Base-by-base conservation (phyloP, 2,113 vertebrate species). In the Bostrychus sinensis region DNA sequence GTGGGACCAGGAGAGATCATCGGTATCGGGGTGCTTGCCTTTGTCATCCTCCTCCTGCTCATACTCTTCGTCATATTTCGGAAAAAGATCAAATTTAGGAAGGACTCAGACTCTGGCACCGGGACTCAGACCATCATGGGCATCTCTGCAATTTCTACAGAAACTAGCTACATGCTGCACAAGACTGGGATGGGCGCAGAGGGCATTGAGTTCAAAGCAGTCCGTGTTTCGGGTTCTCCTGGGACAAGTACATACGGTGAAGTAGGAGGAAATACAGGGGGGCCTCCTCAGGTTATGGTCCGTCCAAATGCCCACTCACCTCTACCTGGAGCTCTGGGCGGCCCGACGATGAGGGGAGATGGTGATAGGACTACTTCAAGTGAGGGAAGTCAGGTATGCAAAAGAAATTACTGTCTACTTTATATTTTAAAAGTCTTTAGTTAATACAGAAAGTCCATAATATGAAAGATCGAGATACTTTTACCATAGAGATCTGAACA, bases 1-100 rank as follows among this genome's bases (percentile, higher is more conserved):
- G 87, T 99, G 0, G 97, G 97, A 42, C 96, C 95, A 14, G 96
- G 95, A 75, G 96, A 99, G 77, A 90, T 99, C 20, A 95, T 98
- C 36, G 96, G 97, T 57, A 96, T 99, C 19, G 94, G 94, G 0
- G 95, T 93, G 28, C 94, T 98, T 3, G 90, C 93, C 23, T 94
- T 95, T 43, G 91, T 96, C 84, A 94, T 98, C 80, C 83, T 97
- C 34, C 32, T 93, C 48, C 89, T 99, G 46, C 88, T 98, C 0
- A 3, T 94, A 53, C 90, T 99, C 37, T 95, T 98, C 51, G 76
- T 94, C 3, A 86, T 93, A 16, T 96, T 98, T 58, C 93, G 95
- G 50, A 95, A 96, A 81, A 98, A 97, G 83, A 92, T 98, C 17
- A 84, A 81, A 32, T 95, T 97, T 77, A 90, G 93, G 56, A 97